Evolutionary conservation across 2,797 vertebrate species (phyloP).

Genomic region (Phrynocephalus forsythii): DNA sequence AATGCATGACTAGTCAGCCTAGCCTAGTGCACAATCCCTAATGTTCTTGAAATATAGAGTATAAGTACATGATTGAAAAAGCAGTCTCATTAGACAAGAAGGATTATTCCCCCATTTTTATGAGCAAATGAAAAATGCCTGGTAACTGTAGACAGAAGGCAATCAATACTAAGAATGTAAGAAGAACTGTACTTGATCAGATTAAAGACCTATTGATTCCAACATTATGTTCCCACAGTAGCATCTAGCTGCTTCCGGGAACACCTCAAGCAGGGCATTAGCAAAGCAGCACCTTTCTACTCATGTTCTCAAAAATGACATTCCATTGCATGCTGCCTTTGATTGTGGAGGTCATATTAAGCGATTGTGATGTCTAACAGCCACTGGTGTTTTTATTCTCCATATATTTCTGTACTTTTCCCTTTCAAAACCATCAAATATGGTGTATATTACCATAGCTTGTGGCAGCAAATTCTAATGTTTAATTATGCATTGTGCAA

Average conservation of each 20-base stretch:
- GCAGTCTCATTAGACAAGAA: not conserved
- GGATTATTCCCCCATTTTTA: not conserved
- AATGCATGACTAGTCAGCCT: not conserved
- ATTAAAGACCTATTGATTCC: not conserved
- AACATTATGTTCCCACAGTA: not conserved
- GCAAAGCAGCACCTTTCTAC: not conserved
- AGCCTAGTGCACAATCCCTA: not conserved
- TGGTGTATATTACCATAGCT: not conserved
- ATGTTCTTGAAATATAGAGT: not conserved
- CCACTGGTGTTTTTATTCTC: not conserved
- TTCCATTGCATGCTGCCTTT: not conserved
- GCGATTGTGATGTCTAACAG: not conserved
- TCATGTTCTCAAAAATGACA: not conserved
- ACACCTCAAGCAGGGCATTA: not conserved
- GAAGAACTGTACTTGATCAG: not conserved
- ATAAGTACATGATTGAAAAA: not conserved
- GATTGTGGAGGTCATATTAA: not conserved
- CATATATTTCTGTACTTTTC: not conserved
- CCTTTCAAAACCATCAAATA: not conserved
- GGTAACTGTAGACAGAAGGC: not conserved
- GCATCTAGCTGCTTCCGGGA: not conserved
- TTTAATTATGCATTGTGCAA: not conserved
- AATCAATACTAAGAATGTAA: not conserved
- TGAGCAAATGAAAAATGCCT: not conserved
- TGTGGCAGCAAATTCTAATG: not conserved